Evolutionary conservation across 1,140 invertebrate genomes (phyloP), one percentile per base, ranked within the genome.

Genomic region (Pogonomyrmex barbatus): DNA sequence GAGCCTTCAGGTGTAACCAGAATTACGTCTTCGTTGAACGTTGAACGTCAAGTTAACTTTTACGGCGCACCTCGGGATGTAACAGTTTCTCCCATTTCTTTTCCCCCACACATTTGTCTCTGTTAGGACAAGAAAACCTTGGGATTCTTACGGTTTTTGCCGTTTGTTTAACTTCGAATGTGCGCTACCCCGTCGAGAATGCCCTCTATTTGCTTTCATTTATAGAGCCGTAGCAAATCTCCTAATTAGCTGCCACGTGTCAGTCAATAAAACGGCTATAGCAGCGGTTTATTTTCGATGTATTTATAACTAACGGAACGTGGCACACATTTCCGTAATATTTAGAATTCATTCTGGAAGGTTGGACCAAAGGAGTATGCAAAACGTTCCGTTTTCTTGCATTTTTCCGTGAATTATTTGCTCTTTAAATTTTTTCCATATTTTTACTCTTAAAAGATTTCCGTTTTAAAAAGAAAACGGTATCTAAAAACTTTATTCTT

Each of bases 131-230:
- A 73, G 79, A 30, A 60, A 71, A 62, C 79, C 79, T 73, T 62
- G 68, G n/a, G 45, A 60, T 75, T 83, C 79, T 83, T 83, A 73
- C 52, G 42, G 12, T 83, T 75, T 83, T 83, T 45, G 68, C 42
- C 75, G 79, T 83, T 83, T 83, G 54, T 75, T 83, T 83, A 75
- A 75, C 79, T 75, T 75, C 42, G 79, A 73, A 56, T n/a, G 45
- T 8, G 17, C 68, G 79, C 42, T 83, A 62, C 33, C 2, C 33
- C 12, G 67, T 73, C 79, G 68, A 24, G 68, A 60, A 75, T 83
- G 54, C 68, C 39, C 56, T 83, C 68, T 83, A 83, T 83, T 83
- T 83, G 33, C 68, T 83, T 83, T 83, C 30, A 36, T 83, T 83
- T 73, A 83, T 60, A 30, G 68, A 62, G 33, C 79, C 60, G 79